These are phyloP conservation scores for Drosophila neonasuta DNA, from an alignment of 2,888 invertebrate species.

Conservation along the genomic window DNA sequence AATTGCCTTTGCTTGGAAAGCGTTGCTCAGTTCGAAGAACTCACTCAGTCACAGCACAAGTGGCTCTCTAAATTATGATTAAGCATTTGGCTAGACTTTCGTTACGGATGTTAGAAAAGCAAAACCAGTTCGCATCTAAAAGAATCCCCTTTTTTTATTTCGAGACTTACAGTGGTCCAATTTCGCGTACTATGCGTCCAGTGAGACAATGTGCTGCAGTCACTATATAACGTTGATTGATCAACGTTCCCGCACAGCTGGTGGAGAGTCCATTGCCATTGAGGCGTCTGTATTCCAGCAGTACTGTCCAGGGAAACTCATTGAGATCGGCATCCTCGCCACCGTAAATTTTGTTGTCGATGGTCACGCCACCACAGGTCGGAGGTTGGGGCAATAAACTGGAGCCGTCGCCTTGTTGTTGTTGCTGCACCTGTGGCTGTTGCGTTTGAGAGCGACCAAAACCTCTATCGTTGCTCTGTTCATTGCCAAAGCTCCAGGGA, in stretches of 20 bases:
- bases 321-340: conserved; percentile 85
- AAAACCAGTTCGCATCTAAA: conserved; percentile 1
- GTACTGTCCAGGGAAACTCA: conserved; percentile 88
- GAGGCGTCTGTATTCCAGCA: conserved; percentile 84
- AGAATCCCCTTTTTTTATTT: background rate
- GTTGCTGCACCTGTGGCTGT: conserved; percentile 4
- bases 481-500: conserved; percentile 51
- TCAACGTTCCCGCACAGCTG: conserved; percentile 81
- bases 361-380: conserved; percentile 78
- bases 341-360: conserved; percentile 85
- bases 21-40: conserved; percentile 44
- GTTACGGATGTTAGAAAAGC: conserved; percentile 1
- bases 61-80: conserved; percentile 26
- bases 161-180: conserved; percentile 84
- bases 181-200: conserved; percentile 83
- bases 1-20: conserved; percentile 50
- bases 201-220: conserved; percentile 86
- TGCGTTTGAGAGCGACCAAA: background rate
- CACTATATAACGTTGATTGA: conserved; percentile 83
- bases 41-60: background rate
- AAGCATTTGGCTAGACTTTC: conserved; percentile 27
- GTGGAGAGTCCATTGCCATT: conserved; percentile 63
- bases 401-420: conserved; percentile 36
- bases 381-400: conserved; percentile 72
- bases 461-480: conserved; percentile 4